Evolutionary conservation across 2,113 vertebrate genomes (phyloP), one percentile per base, ranked within the genome.

Genomic region (Callipepla californica): DNA sequence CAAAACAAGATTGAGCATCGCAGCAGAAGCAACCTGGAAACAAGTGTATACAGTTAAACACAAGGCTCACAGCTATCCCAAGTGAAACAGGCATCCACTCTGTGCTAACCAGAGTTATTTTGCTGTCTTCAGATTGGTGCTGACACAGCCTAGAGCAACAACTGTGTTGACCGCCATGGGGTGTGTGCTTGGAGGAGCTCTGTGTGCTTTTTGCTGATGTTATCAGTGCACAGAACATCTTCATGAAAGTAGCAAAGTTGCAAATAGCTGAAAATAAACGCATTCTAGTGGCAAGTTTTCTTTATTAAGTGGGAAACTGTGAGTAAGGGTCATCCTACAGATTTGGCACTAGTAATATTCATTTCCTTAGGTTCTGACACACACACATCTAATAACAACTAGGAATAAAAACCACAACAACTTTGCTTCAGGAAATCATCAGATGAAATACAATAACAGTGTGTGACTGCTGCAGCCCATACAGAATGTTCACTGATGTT

Each of bases 401-500:
- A 85, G 57, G 32, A 72, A 63, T 36, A 87, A 68, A 8, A 58
- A 67, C 45, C 45, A 87, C 42, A 14, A 28, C 22, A 55, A 30
- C 51, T 55, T 65, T 87, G 59, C 25, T 78, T 88, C 66, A 88
- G 93, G 91, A 95, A 96, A 65, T 81, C 82, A 86, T 91, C 40
- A n/a, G 76, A 86, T 85, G 82, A 94, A 93, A 94, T 91, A 51
- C 0, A 3, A 15, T 89, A 83, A 48, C 75, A 51, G 21, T 9
- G 11, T 78, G 44, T 76, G 70, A 85, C 42, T 61, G 3, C 63
- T 86, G 38, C 62, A 65, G 48, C 57, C 66, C 61, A 75, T 50
- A 86, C 50, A 58, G 70, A 73, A 45, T 69, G 75, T 88, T 77
- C 73, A 51, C 72, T 69, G 58, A 21, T 3, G 0, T 78, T 80